phyloP scores from a whole-genome alignment of 2,113 vertebrate genomes.

The Apteryx mantelli region DNA sequence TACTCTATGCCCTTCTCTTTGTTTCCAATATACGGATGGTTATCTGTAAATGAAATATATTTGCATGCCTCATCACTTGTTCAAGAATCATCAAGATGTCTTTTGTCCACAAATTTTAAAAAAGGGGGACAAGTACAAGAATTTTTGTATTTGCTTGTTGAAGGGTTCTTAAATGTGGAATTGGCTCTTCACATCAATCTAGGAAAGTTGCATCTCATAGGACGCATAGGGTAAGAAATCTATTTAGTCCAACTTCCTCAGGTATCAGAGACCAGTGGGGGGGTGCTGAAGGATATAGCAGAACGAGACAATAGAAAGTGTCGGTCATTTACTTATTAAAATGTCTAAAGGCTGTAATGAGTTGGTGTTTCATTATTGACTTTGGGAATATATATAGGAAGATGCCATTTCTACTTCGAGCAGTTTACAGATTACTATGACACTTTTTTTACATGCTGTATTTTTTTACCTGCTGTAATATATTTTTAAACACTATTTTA shows the following conservation, averaged over 20 bases:
- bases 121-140: background rate
- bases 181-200: background rate
- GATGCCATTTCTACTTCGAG: background rate
- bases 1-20: background rate
- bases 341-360: background rate
- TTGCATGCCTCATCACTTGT: background rate
- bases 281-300: background rate
- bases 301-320: background rate
- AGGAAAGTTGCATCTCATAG: background rate
- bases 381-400: fast-evolving
- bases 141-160: background rate
- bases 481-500: background rate
- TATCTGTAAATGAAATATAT: background rate
- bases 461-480: background rate
- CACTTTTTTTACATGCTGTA: fast-evolving
- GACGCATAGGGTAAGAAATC: background rate
- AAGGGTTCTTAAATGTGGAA: background rate
- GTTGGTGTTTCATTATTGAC: background rate
- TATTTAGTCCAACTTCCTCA: background rate
- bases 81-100: background rate
- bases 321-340: background rate
- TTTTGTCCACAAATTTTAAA: fast-evolving
- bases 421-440: background rate
- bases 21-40: fast-evolving
- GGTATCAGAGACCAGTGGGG: background rate